phyloP scores from a whole-genome alignment of 2,888 invertebrate genomes.

The Conchocele bisecta region DNA sequence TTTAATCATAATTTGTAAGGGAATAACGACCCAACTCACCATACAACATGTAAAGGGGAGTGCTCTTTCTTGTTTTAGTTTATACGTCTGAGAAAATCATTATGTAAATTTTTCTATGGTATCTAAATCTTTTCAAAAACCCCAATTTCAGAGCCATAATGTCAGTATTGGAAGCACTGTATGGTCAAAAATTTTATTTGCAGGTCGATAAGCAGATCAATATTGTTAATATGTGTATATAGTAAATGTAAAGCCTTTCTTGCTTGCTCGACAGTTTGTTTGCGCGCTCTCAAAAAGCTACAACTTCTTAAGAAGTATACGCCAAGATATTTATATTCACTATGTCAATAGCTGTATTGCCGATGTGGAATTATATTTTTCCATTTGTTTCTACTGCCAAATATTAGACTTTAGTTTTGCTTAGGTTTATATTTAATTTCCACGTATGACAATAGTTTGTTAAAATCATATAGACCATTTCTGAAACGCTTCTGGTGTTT shows the following conservation, averaged over 20 bases:
- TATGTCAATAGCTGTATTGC: neutral
- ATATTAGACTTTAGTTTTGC: conserved; percentile 32
- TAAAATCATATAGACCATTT: conserved; percentile 8
- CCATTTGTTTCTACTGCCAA: conserved; percentile 14
- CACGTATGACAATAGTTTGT: conserved; percentile 23
- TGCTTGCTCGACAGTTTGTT: neutral
- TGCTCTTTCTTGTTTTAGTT: neutral
- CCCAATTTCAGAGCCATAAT: conserved; percentile 13
- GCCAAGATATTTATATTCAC: conserved; percentile 6
- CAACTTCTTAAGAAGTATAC: conserved; percentile 6
- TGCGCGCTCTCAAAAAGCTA: conserved; percentile 10
- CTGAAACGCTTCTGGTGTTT: conserved; percentile 13
- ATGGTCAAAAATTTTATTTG: conserved; percentile 15
- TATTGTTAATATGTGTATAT: neutral
- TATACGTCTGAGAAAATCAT: neutral
- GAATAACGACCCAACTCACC: neutral
- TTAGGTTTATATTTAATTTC: conserved; percentile 26
- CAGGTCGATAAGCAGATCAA: conserved; percentile 6
- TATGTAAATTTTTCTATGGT: conserved; percentile 5
- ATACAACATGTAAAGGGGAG: neutral
- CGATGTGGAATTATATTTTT: neutral
- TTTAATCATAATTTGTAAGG: neutral
- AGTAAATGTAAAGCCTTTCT: conserved; percentile 13
- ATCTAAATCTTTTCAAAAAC: neutral
- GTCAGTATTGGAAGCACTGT: neutral